Percentiles rank a stretch among this genome's conserved stretches.
phyloP scores from a whole-genome alignment of 2,113 vertebrate species.

The Apistogramma diplotaenia region DNA sequence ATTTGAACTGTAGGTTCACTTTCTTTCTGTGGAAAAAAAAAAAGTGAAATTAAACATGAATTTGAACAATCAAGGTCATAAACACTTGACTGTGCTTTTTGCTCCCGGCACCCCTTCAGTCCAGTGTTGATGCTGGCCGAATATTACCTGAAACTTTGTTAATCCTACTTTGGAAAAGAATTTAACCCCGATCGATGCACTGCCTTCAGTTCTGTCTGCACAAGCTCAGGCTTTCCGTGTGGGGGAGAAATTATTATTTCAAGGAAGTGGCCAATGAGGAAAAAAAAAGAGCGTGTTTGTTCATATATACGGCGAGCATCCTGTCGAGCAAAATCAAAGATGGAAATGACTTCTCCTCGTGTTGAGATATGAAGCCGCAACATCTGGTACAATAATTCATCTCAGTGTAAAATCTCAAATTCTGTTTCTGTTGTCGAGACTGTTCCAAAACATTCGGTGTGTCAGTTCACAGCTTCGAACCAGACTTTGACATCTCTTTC shows the following conservation, averaged over 20 bases:
- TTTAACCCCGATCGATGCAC: not conserved
- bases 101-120: not conserved
- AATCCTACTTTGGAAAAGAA: not conserved
- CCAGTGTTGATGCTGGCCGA: not conserved
- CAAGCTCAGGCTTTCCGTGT: not conserved
- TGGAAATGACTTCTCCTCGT: not conserved
- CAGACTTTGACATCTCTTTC: not conserved
- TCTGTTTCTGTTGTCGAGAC: not conserved
- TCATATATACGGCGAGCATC: not conserved
- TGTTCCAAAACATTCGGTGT: not conserved
- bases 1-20: not conserved
- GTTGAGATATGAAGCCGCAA: not conserved
- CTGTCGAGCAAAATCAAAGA: not conserved
- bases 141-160: not conserved
- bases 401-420: not conserved
- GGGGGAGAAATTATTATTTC: slow-evolving; percentile 2
- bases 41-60: not conserved
- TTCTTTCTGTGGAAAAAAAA: no score
- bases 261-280: not conserved
- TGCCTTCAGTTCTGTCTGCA: not conserved
- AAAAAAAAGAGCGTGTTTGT: not conserved
- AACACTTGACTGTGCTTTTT: not conserved
- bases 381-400: slow-evolving; percentile 15
- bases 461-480: not conserved
- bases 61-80: not conserved